These are phyloP conservation scores for Sebastes iracundus DNA, from an alignment of 2,797 vertebrate genomes.

Conservation along the genomic window DNA sequence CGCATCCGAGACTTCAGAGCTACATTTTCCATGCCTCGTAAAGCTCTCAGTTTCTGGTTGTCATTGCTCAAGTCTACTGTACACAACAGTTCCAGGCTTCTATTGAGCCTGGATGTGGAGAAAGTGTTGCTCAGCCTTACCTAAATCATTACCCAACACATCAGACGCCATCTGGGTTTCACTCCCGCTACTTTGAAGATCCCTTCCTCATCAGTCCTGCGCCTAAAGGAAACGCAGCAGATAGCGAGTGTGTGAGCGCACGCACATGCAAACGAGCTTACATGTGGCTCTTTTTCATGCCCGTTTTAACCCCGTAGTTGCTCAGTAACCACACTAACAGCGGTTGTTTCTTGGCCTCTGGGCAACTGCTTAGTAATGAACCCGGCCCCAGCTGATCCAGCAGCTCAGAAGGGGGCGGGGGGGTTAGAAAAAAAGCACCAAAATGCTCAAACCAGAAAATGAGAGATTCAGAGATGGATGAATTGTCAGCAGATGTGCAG, in stretches of 20 bases:
- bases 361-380: slow-evolving; percentile 66
- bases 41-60: slow-evolving; percentile 42
- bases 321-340: slow-evolving; percentile 40
- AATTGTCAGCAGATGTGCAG: slow-evolving; percentile 77
- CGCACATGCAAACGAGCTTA: slow-evolving; percentile 31
- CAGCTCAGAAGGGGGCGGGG: slow-evolving; percentile 34
- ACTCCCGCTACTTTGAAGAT: slow-evolving; percentile 76
- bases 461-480: slow-evolving; percentile 71
- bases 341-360: slow-evolving; percentile 45
- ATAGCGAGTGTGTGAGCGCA: slow-evolving; percentile 23
- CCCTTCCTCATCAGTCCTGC: slow-evolving; percentile 67
- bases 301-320: slow-evolving; percentile 55
- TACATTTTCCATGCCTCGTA: slow-evolving; percentile 22
- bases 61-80: slow-evolving; percentile 25
- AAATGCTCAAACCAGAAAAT: slow-evolving; percentile 71
- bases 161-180: slow-evolving; percentile 76
- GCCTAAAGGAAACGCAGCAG: slow-evolving; percentile 64
- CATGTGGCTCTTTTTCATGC: slow-evolving; percentile 49
- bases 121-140: slow-evolving; percentile 66
- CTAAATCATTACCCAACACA: slow-evolving; percentile 81
- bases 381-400: slow-evolving; percentile 66
- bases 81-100: slow-evolving; percentile 42
- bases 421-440: slow-evolving; percentile 12
- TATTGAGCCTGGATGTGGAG: slow-evolving; percentile 41
- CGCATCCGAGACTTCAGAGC: slow-evolving; percentile 35